phyloP scores from a whole-genome alignment of 1,140 invertebrate genomes.

The Conus ventricosus region DNA sequence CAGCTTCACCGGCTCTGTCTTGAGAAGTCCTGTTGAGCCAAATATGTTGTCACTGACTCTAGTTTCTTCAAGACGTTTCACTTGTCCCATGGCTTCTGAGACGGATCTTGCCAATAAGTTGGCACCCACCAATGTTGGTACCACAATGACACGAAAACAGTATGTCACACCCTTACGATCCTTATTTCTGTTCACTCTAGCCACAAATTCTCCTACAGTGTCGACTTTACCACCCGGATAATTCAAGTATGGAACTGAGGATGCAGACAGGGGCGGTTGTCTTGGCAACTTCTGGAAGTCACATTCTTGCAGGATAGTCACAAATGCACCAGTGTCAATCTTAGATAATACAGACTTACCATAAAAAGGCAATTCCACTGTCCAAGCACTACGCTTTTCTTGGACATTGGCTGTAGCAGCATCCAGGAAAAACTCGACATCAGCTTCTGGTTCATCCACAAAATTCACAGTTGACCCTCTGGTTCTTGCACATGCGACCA shows the following conservation, averaged over 20 bases:
- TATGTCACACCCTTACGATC: background rate
- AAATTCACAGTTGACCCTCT: too few species aligned
- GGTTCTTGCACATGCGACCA: too few species aligned
- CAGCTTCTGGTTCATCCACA: too few species aligned
- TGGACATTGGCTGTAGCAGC: too few species aligned
- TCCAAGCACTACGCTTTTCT: too few species aligned
- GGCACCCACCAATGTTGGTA: background rate
- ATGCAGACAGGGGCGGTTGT: background rate
- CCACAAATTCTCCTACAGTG: too few species aligned
- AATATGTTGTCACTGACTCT: background rate
- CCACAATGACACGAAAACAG: too few species aligned
- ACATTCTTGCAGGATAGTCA: background rate
- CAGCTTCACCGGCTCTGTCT: slow-evolving; percentile 45
- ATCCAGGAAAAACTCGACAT: too few species aligned
- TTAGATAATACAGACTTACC: background rate
- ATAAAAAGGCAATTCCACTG: too few species aligned
- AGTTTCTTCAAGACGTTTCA: background rate
- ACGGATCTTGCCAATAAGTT: background rate
- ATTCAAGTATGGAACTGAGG: too few species aligned
- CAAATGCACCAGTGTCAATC: background rate
- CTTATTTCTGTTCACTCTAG: too few species aligned
- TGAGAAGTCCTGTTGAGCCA: background rate
- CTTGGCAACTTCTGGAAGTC: background rate
- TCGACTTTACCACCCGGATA: too few species aligned
- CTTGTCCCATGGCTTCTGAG: slow-evolving; percentile 7